A percentile compares a stretch with the other conserved stretches of the same genome.
Conservation (phyloP, 1,140 invertebrate species). For the Drosophila yakuba region DNA sequence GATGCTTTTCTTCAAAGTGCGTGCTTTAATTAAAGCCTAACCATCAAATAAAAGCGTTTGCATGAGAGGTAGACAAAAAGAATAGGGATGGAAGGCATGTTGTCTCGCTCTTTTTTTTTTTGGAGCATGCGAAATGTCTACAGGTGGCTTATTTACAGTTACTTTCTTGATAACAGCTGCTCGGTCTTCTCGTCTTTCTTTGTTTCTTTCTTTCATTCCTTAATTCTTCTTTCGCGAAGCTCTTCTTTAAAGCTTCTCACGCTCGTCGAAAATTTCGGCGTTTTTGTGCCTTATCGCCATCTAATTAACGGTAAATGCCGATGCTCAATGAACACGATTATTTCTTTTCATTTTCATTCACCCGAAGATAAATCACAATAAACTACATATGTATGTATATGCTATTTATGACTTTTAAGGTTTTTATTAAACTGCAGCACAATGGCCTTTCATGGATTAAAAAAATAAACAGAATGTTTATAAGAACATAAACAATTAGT, state of each 20-base stretch:
- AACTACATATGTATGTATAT: not conserved
- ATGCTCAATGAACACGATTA: not conserved
- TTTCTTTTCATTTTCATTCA: constrained; percentile 23
- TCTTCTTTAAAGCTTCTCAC: constrained; percentile 31
- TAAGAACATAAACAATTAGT: too few relatives aligned
- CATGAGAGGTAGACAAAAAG: not conserved
- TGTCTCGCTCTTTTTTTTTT: constrained; percentile 44
- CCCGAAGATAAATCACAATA: not conserved
- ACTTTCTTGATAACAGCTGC: constrained; percentile 57
- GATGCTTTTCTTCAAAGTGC: not conserved
- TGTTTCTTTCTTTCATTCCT: not conserved
- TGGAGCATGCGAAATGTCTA: constrained; percentile 47
- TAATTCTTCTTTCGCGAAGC: constrained; percentile 14
- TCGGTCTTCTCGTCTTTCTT: constrained; percentile 12
- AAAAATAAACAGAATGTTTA: too few relatives aligned
- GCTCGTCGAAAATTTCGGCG: constrained; percentile 17
- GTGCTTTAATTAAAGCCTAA: constrained; percentile 15
- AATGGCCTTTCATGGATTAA: too few relatives aligned
- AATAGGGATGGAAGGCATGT: constrained; percentile 2
- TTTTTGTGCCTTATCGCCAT: constrained; percentile 15
- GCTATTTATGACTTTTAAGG: too few relatives aligned
- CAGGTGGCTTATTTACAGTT: constrained; percentile 60
- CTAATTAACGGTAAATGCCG: constrained; percentile 28
- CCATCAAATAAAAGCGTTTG: constrained; percentile 1
- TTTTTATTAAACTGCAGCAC: too few relatives aligned